phyloP scores from a whole-genome alignment of 2,888 invertebrate species.

The Orthonevra nobilis region DNA sequence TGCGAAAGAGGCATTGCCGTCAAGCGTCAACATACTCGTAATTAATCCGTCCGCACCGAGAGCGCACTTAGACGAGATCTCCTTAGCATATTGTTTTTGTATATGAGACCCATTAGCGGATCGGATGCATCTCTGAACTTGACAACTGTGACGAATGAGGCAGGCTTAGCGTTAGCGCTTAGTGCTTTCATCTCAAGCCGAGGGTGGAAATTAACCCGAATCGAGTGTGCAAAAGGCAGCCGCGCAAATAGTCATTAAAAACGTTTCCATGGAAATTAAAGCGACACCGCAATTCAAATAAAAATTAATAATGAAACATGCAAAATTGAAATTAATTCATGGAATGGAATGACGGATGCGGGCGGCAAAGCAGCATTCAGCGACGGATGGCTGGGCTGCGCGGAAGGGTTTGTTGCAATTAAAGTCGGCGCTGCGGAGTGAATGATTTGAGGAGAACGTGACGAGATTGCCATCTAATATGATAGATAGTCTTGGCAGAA shows the following conservation, averaged over 20 bases:
- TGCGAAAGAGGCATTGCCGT: background rate
- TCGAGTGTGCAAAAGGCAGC: slow-evolving; percentile 49
- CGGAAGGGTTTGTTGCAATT: slow-evolving; percentile 41
- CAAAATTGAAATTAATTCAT: slow-evolving; percentile 80
- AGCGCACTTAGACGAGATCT: slow-evolving; percentile 53
- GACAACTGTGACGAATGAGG: slow-evolving; percentile 69
- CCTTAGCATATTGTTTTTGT: slow-evolving; percentile 66
- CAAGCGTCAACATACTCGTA: slow-evolving; percentile 6
- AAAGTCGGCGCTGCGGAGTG: slow-evolving; percentile 63
- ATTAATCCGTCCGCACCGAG: slow-evolving; percentile 49
- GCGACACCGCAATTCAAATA: slow-evolving; percentile 68
- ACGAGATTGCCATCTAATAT: slow-evolving; percentile 54
- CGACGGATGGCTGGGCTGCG: background rate
- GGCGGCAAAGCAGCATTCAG: slow-evolving; percentile 13
- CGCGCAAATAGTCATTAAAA: slow-evolving; percentile 45
- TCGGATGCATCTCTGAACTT: slow-evolving; percentile 68
- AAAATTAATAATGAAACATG: slow-evolving; percentile 76
- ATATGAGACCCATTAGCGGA: slow-evolving; percentile 48
- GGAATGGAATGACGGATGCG: slow-evolving; percentile 73
- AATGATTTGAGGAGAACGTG: slow-evolving; percentile 59
- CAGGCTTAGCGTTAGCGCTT: slow-evolving; percentile 66
- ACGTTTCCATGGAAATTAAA: slow-evolving; percentile 64
- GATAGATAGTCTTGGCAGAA: too few relatives aligned
- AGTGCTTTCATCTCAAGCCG: slow-evolving; percentile 69
- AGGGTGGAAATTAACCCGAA: slow-evolving; percentile 70